Conservation (phyloP, 2,797 vertebrate genomes). For the Iguana delicatissima region DNA sequence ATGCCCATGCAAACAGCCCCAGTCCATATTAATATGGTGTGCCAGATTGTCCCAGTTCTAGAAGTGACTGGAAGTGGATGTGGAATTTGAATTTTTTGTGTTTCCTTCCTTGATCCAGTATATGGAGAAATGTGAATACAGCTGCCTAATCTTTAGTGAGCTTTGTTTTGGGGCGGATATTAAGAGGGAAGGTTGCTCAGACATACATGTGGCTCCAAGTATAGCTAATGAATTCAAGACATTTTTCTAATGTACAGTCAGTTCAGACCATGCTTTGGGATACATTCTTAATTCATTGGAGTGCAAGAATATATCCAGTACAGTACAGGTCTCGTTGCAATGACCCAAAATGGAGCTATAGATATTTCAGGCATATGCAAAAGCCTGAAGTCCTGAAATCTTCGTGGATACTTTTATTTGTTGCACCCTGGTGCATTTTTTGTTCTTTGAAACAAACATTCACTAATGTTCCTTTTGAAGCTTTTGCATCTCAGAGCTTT, state of each 20-base stretch:
- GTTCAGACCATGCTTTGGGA: not conserved
- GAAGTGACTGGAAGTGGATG: not conserved
- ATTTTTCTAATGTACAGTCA: not conserved
- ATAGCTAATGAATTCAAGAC: not conserved
- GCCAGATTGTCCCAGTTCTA: not conserved
- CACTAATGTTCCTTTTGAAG: conserved; percentile 89
- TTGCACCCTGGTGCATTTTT: conserved; percentile 44
- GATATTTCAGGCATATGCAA: not conserved
- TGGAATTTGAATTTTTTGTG: not conserved
- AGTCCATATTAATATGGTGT: not conserved
- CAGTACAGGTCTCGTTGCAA: too few relatives aligned
- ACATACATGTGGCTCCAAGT: not conserved
- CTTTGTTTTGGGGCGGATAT: not conserved
- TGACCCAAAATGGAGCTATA: not conserved
- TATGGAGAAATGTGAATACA: not conserved
- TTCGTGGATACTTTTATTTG: too few relatives aligned
- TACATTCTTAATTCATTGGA: not conserved
- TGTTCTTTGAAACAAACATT: conserved; percentile 89
- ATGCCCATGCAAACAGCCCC: not conserved
- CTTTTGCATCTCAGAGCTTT: not conserved
- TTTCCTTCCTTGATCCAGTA: not conserved
- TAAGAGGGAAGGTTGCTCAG: not conserved
- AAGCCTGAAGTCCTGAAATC: not conserved
- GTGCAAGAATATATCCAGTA: not conserved
- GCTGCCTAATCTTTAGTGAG: not conserved